These are phyloP conservation scores for Leptinotarsa lineolata DNA, from an alignment of 1,140 invertebrate species.

Conservation along the genomic window DNA sequence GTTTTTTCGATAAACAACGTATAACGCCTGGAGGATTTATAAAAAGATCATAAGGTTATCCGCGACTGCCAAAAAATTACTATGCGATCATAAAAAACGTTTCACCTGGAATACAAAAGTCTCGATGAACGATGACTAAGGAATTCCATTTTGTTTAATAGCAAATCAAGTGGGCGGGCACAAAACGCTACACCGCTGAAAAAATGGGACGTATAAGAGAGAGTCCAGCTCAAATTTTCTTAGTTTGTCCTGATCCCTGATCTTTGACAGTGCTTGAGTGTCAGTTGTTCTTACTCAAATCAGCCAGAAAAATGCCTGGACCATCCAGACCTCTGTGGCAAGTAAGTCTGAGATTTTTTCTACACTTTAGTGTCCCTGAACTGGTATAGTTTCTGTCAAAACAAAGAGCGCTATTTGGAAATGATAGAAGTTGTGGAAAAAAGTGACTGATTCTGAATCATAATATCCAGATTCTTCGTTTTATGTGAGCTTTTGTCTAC, in stretches of 20 bases:
- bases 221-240: conserved; percentile 39
- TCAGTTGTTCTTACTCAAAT: conserved; percentile 24
- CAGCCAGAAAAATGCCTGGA: conserved; percentile 49
- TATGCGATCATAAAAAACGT: neutral
- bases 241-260: conserved; percentile 43
- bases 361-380: neutral
- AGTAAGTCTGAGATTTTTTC: conserved; percentile 42
- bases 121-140: conserved; percentile 33
- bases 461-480: too few species aligned
- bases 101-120: neutral
- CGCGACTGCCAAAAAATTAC: neutral
- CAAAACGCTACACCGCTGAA: conserved; percentile 44
- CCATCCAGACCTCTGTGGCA: conserved; percentile 55
- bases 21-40: neutral
- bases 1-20: too few species aligned
- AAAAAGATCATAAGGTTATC: neutral
- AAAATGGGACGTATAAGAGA: conserved; percentile 50
- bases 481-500: too few species aligned
- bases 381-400: neutral
- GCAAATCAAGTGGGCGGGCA: conserved; percentile 35
- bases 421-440: too few species aligned
- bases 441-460: too few species aligned
- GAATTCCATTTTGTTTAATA: conserved; percentile 34
- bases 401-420: too few species aligned
- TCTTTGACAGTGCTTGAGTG: conserved; percentile 26